Percentiles rank a stretch among this genome's conserved stretches.
phyloP scores from a whole-genome alignment of 2,888 invertebrate species.

The Macroteleia sp. region DNA sequence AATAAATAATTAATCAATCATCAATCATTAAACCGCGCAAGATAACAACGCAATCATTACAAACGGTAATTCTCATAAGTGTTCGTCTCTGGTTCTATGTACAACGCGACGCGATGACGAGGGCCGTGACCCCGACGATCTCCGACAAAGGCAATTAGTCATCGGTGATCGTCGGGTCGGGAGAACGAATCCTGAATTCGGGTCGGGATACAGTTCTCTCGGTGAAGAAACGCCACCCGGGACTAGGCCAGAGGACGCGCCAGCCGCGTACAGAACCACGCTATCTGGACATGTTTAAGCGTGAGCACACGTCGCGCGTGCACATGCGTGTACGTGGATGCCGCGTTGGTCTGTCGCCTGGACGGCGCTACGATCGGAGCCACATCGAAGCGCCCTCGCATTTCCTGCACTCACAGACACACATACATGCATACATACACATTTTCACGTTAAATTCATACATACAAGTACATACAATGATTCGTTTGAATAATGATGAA shows the following conservation, averaged over 20 bases:
- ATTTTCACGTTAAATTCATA: too few species aligned
- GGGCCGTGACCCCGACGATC: neutral
- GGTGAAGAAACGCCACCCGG: too few species aligned
- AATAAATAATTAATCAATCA: constrained; percentile 79
- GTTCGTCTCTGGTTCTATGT: constrained; percentile 11
- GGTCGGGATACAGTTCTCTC: neutral
- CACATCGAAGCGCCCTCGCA: neutral
- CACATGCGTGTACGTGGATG: neutral
- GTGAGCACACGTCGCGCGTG: too few species aligned
- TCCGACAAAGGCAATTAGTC: constrained; percentile 3
- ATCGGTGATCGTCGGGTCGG: constrained; percentile 15
- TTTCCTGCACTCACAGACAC: neutral
- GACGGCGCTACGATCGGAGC: constrained; percentile 18
- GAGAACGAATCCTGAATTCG: neutral
- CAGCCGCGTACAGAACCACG: too few species aligned
- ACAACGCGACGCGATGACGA: constrained; percentile 15
- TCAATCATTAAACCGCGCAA: constrained; percentile 72
- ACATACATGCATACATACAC: constrained; percentile 70
- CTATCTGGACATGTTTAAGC: too few species aligned
- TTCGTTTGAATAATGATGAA: constrained; percentile 70
- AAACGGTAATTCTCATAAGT: constrained; percentile 15
- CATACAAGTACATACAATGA: constrained; percentile 77
- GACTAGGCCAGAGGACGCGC: constrained; percentile 1
- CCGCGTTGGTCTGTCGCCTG: neutral
- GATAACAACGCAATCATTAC: constrained; percentile 77